These are phyloP conservation scores for Zapus hudsonius DNA, from an alignment of 2,113 vertebrate species.

Conservation along the genomic window DNA sequence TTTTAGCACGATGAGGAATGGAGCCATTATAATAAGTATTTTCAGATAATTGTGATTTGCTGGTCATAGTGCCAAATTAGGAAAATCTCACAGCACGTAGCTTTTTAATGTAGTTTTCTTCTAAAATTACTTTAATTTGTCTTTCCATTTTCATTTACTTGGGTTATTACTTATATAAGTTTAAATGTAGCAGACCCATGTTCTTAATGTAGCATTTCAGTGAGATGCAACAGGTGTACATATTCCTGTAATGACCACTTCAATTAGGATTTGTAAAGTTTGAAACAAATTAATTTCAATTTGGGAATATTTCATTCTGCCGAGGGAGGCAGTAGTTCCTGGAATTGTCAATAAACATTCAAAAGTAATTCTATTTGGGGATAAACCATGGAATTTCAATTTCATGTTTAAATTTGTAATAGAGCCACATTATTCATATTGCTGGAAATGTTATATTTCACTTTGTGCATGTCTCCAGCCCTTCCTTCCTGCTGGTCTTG, in stretches of 20 bases:
- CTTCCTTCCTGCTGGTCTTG: not conserved
- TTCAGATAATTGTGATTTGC: not conserved
- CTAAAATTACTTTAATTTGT: not conserved
- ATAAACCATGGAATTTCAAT: slow-evolving; percentile 8
- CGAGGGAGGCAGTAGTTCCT: not conserved
- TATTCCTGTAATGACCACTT: not conserved
- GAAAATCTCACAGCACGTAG: not conserved
- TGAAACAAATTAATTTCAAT: slow-evolving; percentile 30
- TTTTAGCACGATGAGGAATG: not conserved
- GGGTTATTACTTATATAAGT: not conserved
- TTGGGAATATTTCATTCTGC: slow-evolving; percentile 17
- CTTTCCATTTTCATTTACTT: not conserved
- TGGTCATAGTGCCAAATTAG: not conserved
- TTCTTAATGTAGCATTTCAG: not conserved
- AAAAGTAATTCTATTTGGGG: slow-evolving; percentile 21
- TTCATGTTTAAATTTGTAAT: not conserved
- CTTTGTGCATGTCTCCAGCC: not conserved
- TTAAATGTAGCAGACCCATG: not conserved
- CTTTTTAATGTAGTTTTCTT: not conserved
- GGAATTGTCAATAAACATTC: slow-evolving; percentile 10
- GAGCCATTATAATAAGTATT: not conserved
- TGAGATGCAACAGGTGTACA: not conserved
- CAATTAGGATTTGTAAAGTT: not conserved
- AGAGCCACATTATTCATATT: not conserved
- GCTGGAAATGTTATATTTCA: not conserved